Evolutionary conservation across 2,113 vertebrate genomes (phyloP), one percentile per base, ranked within the genome.

Genomic region (Amia ocellicauda): DNA sequence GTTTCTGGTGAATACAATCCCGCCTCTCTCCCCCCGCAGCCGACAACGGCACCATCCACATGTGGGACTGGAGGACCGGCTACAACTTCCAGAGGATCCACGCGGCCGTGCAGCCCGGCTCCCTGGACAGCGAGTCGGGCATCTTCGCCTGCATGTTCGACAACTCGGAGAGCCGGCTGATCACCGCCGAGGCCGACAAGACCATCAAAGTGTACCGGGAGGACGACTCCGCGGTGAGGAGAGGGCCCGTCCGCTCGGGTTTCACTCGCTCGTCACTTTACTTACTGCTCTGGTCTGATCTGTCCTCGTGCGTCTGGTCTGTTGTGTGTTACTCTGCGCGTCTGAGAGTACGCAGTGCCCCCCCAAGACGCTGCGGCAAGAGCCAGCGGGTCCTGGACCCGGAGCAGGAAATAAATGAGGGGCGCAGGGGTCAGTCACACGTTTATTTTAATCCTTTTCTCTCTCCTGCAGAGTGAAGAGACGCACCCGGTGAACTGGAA

Each of bases 51-150:
- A 99, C 96, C 20, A 96, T 99, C 90, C 95, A 98, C 80, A 89
- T 98, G 83, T 99, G 96, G 95, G 97, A 99, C 28, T 99, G 96
- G 97, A 92, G 95, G 79, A 99, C 97, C 1, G 96, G 96, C 17
- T 99, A 99, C 76, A 99, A 98, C 77, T 99, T 98, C 83, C 97
- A 99, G 83, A 79, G 95, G 55, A 95, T 99, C 22, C 97, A 99
- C 3, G 97, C 96, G 3, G 96, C 96, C 2, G 95, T 99, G 57
- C 96, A 99, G 75, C 95, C 96, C 0, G 95, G 96, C 1, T 99
- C 96, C 66, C 87, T 99, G 85, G 95, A 99, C 86, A 98, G 96
- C 67, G 96, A 99, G 83, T 98, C 97, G 0, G 97, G 97, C 63
- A 99, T 99, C 88, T 99, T 99, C 51, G 90, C 96, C 5, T 98